phyloP scores from a whole-genome alignment of 2,797 vertebrate genomes.

The Tolypeutes matacus region DNA sequence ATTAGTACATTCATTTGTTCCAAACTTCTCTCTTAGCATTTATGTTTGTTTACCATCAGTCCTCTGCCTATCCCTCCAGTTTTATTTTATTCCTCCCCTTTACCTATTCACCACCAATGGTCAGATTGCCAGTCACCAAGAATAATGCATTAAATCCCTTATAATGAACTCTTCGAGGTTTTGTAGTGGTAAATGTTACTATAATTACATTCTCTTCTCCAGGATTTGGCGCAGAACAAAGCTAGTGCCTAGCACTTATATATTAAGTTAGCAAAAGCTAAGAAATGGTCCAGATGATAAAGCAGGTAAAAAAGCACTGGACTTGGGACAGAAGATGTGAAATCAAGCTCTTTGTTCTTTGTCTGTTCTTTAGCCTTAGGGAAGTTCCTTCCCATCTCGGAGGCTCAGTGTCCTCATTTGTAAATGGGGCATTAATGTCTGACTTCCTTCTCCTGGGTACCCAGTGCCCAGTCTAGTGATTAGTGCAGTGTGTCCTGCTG shows the following conservation, averaged over 20 bases:
- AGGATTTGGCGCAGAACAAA: neutral
- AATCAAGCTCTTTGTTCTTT: neutral
- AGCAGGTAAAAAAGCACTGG: neutral
- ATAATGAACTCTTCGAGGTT: neutral
- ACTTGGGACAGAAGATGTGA: neutral
- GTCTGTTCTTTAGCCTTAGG: neutral
- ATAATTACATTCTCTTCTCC: neutral
- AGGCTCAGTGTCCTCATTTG: neutral
- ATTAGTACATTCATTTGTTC: neutral
- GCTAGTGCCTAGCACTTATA: neutral
- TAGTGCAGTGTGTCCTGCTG: neutral
- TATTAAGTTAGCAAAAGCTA: conserved; percentile 11
- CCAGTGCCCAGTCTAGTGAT: neutral
- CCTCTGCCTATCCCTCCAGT: neutral
- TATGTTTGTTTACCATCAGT: neutral
- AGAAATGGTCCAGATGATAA: neutral
- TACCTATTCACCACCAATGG: neutral
- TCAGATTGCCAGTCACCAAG: neutral
- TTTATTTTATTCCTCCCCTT: neutral
- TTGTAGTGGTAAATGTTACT: neutral
- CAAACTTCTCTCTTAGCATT: neutral
- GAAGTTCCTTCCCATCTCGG: neutral
- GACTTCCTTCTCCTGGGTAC: neutral
- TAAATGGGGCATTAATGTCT: neutral
- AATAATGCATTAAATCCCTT: neutral